A percentile compares a stretch with the other conserved stretches of the same genome.
Evolutionary conservation across 1,140 invertebrate species (phyloP).

Genomic region (Zaprionus inermis): DNA sequence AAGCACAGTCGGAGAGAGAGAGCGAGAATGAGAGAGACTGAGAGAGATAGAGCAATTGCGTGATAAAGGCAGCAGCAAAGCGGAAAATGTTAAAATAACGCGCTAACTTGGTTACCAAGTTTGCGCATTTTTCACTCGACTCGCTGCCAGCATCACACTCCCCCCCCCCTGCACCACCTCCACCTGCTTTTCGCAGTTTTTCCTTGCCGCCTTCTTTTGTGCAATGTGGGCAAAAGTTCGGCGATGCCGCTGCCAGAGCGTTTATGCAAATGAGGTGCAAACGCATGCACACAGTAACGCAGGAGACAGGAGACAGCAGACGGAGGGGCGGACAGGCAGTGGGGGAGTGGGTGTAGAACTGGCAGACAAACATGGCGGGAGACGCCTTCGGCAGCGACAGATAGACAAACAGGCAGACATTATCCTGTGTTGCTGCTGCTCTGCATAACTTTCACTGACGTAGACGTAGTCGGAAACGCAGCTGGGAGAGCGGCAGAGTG

Average conservation of each 20-base stretch:
- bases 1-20: conserved; percentile 1
- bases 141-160: conserved; percentile 47
- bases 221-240: conserved; percentile 80
- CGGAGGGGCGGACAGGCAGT: background rate
- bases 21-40: conserved; percentile 8
- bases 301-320: conserved; percentile 20
- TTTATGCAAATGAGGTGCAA: conserved; percentile 82
- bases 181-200: conserved; percentile 41
- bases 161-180: background rate
- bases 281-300: conserved; percentile 67
- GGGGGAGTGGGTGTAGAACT: conserved; percentile 7
- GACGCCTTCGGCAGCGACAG: conserved; percentile 42
- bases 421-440: conserved; percentile 59
- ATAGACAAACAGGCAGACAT: conserved; percentile 72
- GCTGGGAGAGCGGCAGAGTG: background rate
- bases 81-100: conserved; percentile 83
- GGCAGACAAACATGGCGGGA: conserved; percentile 52
- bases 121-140: conserved; percentile 80
- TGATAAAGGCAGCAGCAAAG: conserved; percentile 56
- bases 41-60: conserved; percentile 8
- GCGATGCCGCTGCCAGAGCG: conserved; percentile 66
- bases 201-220: conserved; percentile 59
- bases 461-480: conserved; percentile 5
- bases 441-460: conserved; percentile 73
- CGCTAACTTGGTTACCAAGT: conserved; percentile 83